Evolutionary conservation across 2,888 invertebrate species (phyloP).

Genomic region (Lobophora halterata): DNA sequence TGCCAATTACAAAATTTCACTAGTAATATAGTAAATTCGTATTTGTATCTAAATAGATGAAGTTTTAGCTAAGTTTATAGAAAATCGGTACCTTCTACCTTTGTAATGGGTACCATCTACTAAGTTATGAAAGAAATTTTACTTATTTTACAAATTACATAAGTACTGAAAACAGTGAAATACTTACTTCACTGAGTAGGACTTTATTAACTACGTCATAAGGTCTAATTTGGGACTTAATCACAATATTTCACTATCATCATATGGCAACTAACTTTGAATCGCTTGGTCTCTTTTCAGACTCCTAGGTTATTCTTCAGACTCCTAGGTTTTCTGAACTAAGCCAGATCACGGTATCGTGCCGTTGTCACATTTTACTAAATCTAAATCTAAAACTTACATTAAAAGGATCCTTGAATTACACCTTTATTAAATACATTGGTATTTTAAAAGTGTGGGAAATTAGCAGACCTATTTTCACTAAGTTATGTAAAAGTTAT

Average conservation of each 20-base stretch:
- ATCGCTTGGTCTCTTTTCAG: conserved; percentile 18
- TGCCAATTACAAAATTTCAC: conserved; percentile 51
- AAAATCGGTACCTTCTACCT: background rate
- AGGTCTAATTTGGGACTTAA: conserved; percentile 6
- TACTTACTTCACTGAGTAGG: conserved; percentile 4
- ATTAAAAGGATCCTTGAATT: too few species aligned
- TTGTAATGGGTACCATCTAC: too few species aligned
- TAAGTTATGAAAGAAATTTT: too few species aligned
- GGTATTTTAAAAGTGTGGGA: too few species aligned
- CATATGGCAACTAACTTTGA: conserved; percentile 22
- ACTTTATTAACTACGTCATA: conserved; percentile 1
- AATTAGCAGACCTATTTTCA: too few species aligned
- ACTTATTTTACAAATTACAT: conserved; percentile 2
- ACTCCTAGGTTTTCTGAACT: too few species aligned
- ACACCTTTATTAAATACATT: too few species aligned
- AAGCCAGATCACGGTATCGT: too few species aligned
- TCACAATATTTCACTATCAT: conserved; percentile 7
- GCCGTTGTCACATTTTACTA: too few species aligned
- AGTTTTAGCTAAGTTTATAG: conserved; percentile 1
- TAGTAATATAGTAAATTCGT: conserved; percentile 77
- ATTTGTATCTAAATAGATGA: conserved; percentile 45
- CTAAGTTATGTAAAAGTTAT: too few species aligned
- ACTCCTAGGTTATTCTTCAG: conserved; percentile 12
- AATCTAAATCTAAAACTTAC: too few species aligned
- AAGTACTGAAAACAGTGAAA: background rate